phyloP scores from a whole-genome alignment of 2,113 vertebrate species.

The Cisticola juncidis region DNA sequence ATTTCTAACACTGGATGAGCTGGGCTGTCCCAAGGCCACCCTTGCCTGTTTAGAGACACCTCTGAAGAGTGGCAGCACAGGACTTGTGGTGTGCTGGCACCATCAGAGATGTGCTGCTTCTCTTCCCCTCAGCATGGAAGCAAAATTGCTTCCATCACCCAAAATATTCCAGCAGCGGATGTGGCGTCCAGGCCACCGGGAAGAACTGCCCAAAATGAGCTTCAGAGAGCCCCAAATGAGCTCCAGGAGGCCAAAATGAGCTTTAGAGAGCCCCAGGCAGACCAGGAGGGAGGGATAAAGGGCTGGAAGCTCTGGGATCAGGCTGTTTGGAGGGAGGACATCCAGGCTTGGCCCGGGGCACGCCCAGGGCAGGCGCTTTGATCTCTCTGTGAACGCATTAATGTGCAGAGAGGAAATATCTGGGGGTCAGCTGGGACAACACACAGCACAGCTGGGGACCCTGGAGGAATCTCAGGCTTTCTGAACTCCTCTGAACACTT shows the following conservation, averaged over 20 bases:
- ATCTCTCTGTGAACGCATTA: neutral
- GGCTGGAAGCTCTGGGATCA: neutral
- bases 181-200: neutral
- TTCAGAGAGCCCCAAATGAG: neutral
- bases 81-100: accelerated
- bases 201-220: neutral
- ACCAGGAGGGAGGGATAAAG: neutral
- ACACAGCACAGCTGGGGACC: slow-evolving; percentile 47
- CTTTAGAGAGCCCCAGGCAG: neutral
- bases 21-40: neutral
- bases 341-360: neutral
- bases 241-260: neutral
- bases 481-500: slow-evolving; percentile 7
- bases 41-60: neutral
- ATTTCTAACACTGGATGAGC: neutral
- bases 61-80: neutral
- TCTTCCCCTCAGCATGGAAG: neutral
- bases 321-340: neutral
- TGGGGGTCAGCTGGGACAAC: slow-evolving; percentile 39
- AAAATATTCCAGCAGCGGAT: accelerated
- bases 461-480: slow-evolving; percentile 31
- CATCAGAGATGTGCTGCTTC: neutral
- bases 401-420: slow-evolving; percentile 28
- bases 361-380: neutral
- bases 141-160: neutral